Evolutionary conservation across 2,797 vertebrate species (phyloP), one percentile per base, ranked within the genome.

Genomic region (Gallinago solitaria): DNA sequence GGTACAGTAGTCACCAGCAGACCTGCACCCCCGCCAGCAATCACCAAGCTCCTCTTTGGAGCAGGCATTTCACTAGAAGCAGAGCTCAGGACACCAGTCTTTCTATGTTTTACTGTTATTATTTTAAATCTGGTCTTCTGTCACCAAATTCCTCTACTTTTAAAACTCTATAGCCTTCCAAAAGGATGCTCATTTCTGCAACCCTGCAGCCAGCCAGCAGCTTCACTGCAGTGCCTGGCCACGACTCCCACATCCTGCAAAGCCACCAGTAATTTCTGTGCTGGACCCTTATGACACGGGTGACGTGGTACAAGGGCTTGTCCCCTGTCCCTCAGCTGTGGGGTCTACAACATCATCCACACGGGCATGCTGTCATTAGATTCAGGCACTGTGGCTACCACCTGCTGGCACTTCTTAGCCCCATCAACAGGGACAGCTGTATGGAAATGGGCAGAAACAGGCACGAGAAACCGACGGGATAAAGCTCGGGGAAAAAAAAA

Each of bases 331-430:
- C 53, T 21, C 5, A 14, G 9, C 30, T 41, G 24, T 0, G 0
- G 51, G 43, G 51, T 30, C 37, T 15, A 11, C 7, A 2, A 6
- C 3, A 1, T 4, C 4, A 3, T 32, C 35, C 1, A 1, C 21
- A 30, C 0, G 1, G 20, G 17, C 18, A 17, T 63, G 79, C 20
- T 61, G 43, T 11, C 32, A 51, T 64, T 16, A 37, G 41, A 30
- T 21, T 45, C 20, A 8, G 76, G 15, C 32, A 47, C 61, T 8
- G 5, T 12, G 64, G 37, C 33, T 64, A 17, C 18, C 47, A 24
- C 30, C 53, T 14, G 17, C 28, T 48, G 47, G 33, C 54, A 80
- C 63, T 18, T 27, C 56, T 27, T 16, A 63, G 37, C 33, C 32
- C 24, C 37, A 37, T 13, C 24, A 33, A 64, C 48, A 53, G 12